Conservation (phyloP, 37 sponge, comb jelly and placozoan species). For the Ephydatia muelleri region DNA sequence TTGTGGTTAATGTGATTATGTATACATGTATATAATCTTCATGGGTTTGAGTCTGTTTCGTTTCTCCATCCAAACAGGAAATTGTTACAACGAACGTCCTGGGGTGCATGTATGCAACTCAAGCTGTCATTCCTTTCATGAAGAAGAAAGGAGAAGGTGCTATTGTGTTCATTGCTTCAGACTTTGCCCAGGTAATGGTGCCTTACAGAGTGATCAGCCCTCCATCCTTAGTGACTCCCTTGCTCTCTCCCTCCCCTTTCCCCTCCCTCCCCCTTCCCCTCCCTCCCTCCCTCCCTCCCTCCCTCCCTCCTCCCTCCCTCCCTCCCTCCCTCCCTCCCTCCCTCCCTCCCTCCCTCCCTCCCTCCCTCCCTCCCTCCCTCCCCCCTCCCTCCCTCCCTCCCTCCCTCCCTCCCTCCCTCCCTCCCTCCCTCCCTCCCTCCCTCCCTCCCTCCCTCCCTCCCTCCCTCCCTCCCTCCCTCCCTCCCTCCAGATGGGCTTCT, state of each 20-base stretch:
- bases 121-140: conserved; percentile 84
- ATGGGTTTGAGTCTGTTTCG: too few species aligned
- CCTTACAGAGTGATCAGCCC: background rate
- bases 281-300: background rate
- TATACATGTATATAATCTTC: too few species aligned
- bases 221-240: background rate
- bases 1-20: too few species aligned
- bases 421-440: background rate
- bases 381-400: conserved; percentile 18
- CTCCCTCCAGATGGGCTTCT: conserved; percentile 75
- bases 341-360: background rate
- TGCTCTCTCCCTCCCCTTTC: background rate
- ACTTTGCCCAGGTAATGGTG: conserved; percentile 73
- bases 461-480: too few species aligned
- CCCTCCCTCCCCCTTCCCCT: background rate
- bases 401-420: background rate
- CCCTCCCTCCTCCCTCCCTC: background rate
- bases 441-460: too few species aligned
- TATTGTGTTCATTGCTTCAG: conserved; percentile 92
- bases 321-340: background rate
- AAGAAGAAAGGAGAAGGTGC: conserved; percentile 62
- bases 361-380: background rate
- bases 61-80: conserved; percentile 45
- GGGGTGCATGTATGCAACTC: conserved; percentile 66
- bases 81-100: conserved; percentile 49